Evolutionary conservation across 2,113 vertebrate genomes (phyloP).

Genomic region (Myocastor coypus): DNA sequence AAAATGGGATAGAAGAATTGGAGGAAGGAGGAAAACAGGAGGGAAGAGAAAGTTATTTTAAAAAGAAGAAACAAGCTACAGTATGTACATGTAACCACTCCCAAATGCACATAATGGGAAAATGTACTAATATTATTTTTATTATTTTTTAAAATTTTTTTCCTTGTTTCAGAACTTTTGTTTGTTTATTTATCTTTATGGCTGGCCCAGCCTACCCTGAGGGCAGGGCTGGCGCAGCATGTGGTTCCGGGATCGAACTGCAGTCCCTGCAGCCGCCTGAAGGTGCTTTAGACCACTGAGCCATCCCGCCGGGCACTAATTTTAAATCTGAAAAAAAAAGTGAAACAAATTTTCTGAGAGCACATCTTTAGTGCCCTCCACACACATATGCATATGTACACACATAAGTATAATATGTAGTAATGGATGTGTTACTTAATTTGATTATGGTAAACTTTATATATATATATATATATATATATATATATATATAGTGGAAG

Average conservation of each 20-base stretch:
- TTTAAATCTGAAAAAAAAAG: not conserved
- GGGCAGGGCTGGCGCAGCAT: too few species aligned
- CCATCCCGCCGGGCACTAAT: too few species aligned
- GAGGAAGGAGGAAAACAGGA: not conserved
- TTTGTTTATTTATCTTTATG: too few species aligned
- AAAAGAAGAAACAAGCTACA: not conserved
- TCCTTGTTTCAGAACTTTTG: too few species aligned
- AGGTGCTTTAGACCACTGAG: too few species aligned
- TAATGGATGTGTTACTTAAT: not conserved
- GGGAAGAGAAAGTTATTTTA: not conserved
- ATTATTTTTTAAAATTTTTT: too few species aligned
- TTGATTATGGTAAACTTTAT: not conserved
- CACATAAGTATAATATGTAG: not conserved
- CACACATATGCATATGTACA: not conserved
- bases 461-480: not conserved
- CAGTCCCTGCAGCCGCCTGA: too few species aligned
- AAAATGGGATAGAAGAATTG: not conserved
- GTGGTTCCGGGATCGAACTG: too few species aligned
- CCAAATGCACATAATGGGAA: not conserved
- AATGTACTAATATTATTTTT: not conserved
- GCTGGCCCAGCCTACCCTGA: too few species aligned
- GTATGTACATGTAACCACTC: not conserved
- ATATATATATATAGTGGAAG: not conserved
- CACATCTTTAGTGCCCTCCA: not conserved
- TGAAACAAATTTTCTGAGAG: not conserved